A percentile compares a stretch with the other conserved stretches of the same genome.
Conservation (phyloP, 2,797 vertebrate genomes). For the Discoglossus pictus region DNA sequence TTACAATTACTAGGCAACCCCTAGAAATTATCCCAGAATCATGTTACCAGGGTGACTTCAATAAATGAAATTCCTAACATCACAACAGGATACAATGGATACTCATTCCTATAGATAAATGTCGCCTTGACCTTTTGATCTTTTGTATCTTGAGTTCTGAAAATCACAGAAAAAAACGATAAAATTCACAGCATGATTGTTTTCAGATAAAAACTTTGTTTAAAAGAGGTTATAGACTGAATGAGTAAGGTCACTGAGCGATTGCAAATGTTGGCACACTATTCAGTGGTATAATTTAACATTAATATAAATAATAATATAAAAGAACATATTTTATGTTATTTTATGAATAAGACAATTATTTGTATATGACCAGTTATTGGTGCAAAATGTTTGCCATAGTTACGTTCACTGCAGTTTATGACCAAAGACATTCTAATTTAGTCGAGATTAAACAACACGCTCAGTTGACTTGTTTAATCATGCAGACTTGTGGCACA, state of each 20-base stretch:
- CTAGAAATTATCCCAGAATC: neutral
- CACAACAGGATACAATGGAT: neutral
- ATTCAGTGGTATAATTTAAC: too few species aligned
- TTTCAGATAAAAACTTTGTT: neutral
- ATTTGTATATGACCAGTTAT: too few species aligned
- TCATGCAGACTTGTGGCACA: too few species aligned
- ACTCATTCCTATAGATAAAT: neutral
- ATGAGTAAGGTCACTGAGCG: neutral
- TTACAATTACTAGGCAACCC: neutral
- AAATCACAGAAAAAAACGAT: neutral
- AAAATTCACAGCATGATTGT: neutral
- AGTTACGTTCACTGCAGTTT: too few species aligned
- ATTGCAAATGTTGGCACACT: too few species aligned
- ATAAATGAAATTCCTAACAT: neutral
- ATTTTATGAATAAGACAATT: too few species aligned
- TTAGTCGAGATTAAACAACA: too few species aligned
- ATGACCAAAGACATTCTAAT: too few species aligned
- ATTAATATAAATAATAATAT: too few species aligned
- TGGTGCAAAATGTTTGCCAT: too few species aligned
- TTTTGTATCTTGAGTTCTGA: neutral
- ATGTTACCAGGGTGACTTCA: neutral
- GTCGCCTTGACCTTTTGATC: neutral
- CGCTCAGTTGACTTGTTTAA: too few species aligned
- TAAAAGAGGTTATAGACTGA: neutral
- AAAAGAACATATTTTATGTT: too few species aligned